Percentiles rank a stretch among this genome's conserved stretches.
These are phyloP conservation scores for Orthosia cruda DNA, from an alignment of 2,888 invertebrate species.

Conservation along the genomic window DNA sequence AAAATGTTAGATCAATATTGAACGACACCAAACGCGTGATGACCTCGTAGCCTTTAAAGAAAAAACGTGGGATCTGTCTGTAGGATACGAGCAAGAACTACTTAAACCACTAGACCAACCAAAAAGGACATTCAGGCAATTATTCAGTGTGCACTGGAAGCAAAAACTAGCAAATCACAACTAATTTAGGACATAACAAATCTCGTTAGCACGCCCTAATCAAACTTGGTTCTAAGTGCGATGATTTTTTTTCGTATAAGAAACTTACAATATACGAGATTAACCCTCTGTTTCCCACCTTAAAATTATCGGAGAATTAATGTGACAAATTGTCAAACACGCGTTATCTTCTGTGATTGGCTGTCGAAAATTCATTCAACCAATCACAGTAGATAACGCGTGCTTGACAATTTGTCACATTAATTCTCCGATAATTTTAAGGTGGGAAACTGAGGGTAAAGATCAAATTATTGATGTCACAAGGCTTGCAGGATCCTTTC, in stretches of 20 bases:
- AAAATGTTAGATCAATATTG: neutral
- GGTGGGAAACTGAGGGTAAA: too few species aligned
- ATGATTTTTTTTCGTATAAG: constrained; percentile 15
- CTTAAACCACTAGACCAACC: neutral
- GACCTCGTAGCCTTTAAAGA: constrained; percentile 1
- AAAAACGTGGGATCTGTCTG: constrained; percentile 33
- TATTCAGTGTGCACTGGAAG: constrained; percentile 23
- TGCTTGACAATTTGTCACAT: too few species aligned
- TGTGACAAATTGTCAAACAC: too few species aligned
- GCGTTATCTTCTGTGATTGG: too few species aligned
- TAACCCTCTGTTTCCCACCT: too few species aligned
- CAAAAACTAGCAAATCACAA: constrained; percentile 48
- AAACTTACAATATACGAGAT: neutral
- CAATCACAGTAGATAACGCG: too few species aligned
- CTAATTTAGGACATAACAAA: constrained; percentile 44
- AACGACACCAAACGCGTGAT: constrained; percentile 2
- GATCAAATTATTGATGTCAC: constrained; percentile 19
- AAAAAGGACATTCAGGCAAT: constrained; percentile 46
- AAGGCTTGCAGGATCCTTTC: constrained; percentile 12
- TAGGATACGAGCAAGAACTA: constrained; percentile 15
- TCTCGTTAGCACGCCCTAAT: constrained; percentile 44
- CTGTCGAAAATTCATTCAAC: too few species aligned
- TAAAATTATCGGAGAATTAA: too few species aligned
- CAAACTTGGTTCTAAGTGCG: neutral
- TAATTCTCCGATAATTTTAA: too few species aligned